Evolutionary conservation across 2,113 vertebrate species (phyloP).

Genomic region (Clarias macrocephalus): DNA sequence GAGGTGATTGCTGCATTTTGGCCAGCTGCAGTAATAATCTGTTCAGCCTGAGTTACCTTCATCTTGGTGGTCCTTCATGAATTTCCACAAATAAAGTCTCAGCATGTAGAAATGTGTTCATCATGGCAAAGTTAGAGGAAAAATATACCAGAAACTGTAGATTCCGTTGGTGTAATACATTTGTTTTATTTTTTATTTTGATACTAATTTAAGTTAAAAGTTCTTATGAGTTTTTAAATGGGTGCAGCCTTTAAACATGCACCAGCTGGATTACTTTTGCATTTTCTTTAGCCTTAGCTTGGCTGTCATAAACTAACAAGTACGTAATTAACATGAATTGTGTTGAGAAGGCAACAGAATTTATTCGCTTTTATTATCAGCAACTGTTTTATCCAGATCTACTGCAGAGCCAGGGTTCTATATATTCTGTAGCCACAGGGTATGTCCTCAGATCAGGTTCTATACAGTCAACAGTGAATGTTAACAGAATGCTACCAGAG

Average conservation of each 20-base stretch:
- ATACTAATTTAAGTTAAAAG: not conserved
- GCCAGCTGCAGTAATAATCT: constrained; percentile 2
- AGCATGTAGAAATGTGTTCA: constrained; percentile 47
- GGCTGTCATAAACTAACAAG: not conserved
- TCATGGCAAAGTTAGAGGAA: constrained; percentile 40
- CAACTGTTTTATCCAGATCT: not conserved
- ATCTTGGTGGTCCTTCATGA: constrained; percentile 60
- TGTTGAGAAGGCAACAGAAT: not conserved
- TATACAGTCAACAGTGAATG: not conserved
- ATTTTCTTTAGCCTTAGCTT: not conserved
- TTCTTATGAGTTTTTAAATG: not conserved
- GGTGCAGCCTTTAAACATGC: not conserved
- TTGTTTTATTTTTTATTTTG: not conserved
- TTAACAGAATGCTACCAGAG: not conserved
- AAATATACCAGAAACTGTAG: constrained; percentile 31
- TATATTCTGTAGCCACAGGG: not conserved
- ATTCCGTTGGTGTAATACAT: not conserved
- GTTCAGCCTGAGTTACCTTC: constrained; percentile 44
- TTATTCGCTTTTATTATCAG: no score
- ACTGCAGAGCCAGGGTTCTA: not conserved
- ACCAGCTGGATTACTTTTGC: not conserved
- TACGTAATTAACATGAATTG: not conserved
- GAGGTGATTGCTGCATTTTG: constrained; percentile 24
- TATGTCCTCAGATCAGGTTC: not conserved
- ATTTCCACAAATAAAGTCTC: constrained; percentile 52